Evolutionary conservation across 2,113 vertebrate genomes (phyloP).

Genomic region (Pithys albifrons): DNA sequence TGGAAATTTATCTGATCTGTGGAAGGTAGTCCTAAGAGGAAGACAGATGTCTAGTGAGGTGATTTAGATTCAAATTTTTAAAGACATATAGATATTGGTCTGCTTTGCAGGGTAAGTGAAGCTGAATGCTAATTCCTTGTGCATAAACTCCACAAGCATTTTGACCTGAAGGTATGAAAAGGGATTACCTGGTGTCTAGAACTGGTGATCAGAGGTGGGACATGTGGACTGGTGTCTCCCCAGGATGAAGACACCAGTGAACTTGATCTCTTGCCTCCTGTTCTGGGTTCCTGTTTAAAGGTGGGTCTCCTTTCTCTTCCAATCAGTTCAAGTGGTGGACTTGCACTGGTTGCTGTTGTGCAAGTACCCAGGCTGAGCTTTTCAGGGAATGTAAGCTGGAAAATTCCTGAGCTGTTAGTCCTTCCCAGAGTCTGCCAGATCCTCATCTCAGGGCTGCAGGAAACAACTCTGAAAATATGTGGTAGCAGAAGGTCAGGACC

Average conservation of each 20-base stretch:
- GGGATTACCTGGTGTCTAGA: neutral
- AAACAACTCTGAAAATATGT: neutral
- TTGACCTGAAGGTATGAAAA: neutral
- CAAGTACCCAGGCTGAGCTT: neutral
- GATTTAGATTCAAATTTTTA: neutral
- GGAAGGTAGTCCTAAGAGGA: neutral
- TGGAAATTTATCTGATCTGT: constrained; percentile 21
- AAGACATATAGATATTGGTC: neutral
- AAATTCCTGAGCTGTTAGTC: neutral
- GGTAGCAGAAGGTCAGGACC: neutral
- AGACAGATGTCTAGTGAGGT: neutral
- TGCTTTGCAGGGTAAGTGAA: neutral
- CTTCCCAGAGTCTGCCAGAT: neutral
- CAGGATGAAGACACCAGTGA: neutral
- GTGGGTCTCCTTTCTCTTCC: neutral
- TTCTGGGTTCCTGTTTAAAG: neutral
- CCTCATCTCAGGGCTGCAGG: neutral
- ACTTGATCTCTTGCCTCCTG: neutral
- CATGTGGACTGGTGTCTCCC: neutral
- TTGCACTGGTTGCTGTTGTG: neutral
- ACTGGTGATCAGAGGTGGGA: neutral
- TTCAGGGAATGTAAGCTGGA: neutral
- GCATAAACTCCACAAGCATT: neutral
- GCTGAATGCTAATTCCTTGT: neutral
- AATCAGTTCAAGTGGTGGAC: neutral